A percentile compares a stretch with the other conserved stretches of the same genome.
These are phyloP conservation scores for Thripadectes ignobilis DNA, from an alignment of 2,797 vertebrate species.

Conservation along the genomic window DNA sequence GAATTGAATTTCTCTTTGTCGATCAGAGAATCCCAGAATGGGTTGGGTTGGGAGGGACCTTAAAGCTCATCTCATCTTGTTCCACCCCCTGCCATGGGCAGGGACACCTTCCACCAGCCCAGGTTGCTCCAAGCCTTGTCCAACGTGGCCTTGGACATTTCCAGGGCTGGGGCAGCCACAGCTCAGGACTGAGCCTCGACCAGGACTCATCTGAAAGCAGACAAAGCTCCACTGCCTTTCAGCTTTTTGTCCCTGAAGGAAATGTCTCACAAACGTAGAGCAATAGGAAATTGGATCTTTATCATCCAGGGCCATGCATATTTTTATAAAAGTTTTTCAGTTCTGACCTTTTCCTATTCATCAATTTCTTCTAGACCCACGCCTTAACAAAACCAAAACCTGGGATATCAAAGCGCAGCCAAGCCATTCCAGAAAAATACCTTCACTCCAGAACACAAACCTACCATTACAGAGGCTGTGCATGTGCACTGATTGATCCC, in stretches of 20 bases:
- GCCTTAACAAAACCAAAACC: not conserved
- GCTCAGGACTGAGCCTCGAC: not conserved
- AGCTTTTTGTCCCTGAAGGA: not conserved
- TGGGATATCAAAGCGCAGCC: not conserved
- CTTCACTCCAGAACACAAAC: not conserved
- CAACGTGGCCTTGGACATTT: not conserved
- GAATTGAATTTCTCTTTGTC: not conserved
- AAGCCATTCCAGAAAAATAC: not conserved
- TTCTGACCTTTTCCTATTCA: not conserved
- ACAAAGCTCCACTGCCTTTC: not conserved
- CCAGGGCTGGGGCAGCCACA: not conserved
- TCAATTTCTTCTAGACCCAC: not conserved
- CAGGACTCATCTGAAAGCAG: not conserved
- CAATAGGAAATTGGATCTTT: not conserved
- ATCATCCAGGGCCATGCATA: not conserved
- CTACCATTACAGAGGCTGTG: not conserved
- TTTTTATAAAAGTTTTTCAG: not conserved
- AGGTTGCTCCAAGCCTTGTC: not conserved
- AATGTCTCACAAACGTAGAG: not conserved
- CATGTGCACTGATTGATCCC: conserved; percentile 24
- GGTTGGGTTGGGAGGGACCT: not conserved
- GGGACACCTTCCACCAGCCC: not conserved
- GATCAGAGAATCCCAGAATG: not conserved
- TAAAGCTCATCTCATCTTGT: not conserved
- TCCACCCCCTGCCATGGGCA: not conserved